Conservation (phyloP, 2,797 vertebrate species). For the Arrhamphus sclerolepis region DNA sequence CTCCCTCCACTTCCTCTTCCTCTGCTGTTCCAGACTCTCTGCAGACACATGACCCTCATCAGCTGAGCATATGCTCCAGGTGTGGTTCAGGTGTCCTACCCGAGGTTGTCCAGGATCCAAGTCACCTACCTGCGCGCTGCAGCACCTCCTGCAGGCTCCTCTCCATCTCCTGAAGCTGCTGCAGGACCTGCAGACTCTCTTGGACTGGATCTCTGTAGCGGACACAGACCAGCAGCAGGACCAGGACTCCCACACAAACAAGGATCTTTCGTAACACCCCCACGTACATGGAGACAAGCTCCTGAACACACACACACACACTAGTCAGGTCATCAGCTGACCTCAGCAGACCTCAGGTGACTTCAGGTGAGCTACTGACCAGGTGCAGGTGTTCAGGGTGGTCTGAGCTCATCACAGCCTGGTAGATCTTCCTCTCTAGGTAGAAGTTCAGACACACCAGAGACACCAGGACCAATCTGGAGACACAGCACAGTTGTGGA, state of each 20-base stretch:
- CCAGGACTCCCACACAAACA: conserved; percentile 36
- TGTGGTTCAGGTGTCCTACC: too few relatives aligned
- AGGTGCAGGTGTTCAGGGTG: conserved; percentile 75
- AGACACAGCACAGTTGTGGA: too few relatives aligned
- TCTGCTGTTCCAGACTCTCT: conserved; percentile 44
- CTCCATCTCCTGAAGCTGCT: conserved; percentile 78
- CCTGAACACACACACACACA: conserved; percentile 33
- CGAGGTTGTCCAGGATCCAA: too few relatives aligned
- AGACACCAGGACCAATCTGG: conserved; percentile 75
- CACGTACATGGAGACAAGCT: conserved; percentile 50
- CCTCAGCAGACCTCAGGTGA: background rate
- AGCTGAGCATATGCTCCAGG: too few relatives aligned
- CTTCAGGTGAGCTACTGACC: conserved; percentile 59
- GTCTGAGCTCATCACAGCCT: conserved; percentile 64
- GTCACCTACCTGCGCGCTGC: conserved; percentile 68
- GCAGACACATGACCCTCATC: conserved; percentile 18
- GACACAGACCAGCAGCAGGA: conserved; percentile 53
- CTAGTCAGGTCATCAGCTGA: background rate
- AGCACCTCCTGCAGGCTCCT: conserved; percentile 75
- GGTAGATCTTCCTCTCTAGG: conserved; percentile 79
- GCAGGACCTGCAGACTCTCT: conserved; percentile 80
- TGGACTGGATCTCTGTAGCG: conserved; percentile 72
- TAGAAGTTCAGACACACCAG: conserved; percentile 83
- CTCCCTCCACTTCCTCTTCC: background rate
- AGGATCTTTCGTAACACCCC: conserved; percentile 36